Evolutionary conservation across 2,113 vertebrate genomes (phyloP).

Genomic region (Scophthalmus maximus): DNA sequence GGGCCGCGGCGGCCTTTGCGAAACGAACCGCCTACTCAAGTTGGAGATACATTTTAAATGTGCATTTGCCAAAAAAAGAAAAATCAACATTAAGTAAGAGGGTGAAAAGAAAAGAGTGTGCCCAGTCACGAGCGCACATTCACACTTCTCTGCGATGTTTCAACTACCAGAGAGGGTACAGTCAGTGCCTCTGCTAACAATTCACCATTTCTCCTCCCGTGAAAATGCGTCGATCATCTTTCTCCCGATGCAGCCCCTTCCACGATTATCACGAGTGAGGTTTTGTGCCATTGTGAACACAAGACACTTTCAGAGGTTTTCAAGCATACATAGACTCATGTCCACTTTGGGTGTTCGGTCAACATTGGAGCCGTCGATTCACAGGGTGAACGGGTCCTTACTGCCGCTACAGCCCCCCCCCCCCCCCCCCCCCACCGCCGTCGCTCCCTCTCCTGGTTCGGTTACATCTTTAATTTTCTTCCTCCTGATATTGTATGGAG

Average conservation of each 20-base stretch:
- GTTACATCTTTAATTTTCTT: constrained; percentile 58
- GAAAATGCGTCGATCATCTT: constrained; percentile 21
- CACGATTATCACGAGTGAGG: not conserved
- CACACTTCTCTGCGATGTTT: constrained; percentile 15
- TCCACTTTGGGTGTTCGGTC: not conserved
- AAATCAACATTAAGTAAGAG: constrained; percentile 19
- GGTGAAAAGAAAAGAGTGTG: constrained; percentile 25
- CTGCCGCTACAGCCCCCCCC: no score
- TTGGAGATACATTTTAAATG: constrained; percentile 43
- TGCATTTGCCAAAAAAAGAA: constrained; percentile 43
- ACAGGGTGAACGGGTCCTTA: no score
- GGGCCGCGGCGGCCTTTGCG: constrained; percentile 29
- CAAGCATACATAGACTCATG: not conserved
- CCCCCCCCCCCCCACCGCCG: not conserved
- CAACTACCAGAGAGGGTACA: not conserved
- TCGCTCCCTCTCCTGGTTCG: constrained; percentile 20
- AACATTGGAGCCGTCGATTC: constrained; percentile 34
- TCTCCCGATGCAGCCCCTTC: not conserved
- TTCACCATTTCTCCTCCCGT: not conserved
- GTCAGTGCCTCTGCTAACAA: constrained; percentile 22
- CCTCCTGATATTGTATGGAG: constrained; percentile 42
- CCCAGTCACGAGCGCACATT: constrained; percentile 9
- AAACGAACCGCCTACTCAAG: constrained; percentile 55
- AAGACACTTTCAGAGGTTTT: not conserved
- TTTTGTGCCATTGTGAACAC: not conserved